phyloP scores from a whole-genome alignment of 2,797 vertebrate genomes.

The Liparis tanakae region DNA sequence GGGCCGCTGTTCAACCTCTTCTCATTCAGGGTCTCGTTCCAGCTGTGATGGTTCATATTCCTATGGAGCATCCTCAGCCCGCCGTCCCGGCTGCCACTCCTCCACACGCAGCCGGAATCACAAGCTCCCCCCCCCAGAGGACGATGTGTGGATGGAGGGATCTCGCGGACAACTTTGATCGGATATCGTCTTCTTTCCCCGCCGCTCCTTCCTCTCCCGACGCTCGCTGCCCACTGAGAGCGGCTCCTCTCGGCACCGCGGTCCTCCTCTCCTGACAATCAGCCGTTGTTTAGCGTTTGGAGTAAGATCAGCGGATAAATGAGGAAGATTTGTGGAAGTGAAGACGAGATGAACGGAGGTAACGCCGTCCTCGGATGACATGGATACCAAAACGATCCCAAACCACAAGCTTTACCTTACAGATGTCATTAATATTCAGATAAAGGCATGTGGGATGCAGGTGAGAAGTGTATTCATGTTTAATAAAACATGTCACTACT shows the following conservation, averaged over 20 bases:
- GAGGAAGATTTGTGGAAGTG: constrained; percentile 22
- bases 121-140: constrained; percentile 16
- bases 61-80: constrained; percentile 48
- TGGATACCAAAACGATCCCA: constrained; percentile 23
- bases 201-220: not conserved
- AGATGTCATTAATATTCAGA: not conserved
- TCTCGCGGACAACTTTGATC: constrained; percentile 2
- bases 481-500: not conserved
- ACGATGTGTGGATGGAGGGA: not conserved
- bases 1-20: not conserved
- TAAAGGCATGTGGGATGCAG: not conserved
- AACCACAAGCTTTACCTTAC: not conserved
- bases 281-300: constrained; percentile 36
- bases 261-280: constrained; percentile 38
- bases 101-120: constrained; percentile 31
- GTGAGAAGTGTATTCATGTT: not conserved
- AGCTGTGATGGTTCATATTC: constrained; percentile 34
- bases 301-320: constrained; percentile 42
- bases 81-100: constrained; percentile 22
- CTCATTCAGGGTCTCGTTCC: constrained; percentile 3
- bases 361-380: constrained; percentile 26
- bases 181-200: not conserved
- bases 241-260: constrained; percentile 37
- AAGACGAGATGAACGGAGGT: constrained; percentile 11
- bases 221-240: constrained; percentile 8